Conservation (phyloP, 2,797 vertebrate genomes). For the Ctenosaura bakeri region DNA sequence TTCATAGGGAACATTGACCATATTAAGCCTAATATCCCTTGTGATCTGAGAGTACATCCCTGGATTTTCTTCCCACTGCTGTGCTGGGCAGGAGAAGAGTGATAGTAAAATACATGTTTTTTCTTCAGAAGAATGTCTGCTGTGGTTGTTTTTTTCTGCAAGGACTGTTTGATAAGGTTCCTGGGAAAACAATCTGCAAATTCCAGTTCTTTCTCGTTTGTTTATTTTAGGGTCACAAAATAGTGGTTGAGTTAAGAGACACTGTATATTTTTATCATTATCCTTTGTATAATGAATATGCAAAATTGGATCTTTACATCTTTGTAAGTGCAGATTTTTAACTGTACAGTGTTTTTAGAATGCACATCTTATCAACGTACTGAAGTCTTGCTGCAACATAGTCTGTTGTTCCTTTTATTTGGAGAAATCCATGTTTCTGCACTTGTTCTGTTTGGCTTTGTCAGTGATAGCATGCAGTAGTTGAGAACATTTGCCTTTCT, state of each 20-base stretch:
- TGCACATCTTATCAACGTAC: neutral
- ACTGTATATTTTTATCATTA: neutral
- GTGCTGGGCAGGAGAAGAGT: neutral
- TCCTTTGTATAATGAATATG: neutral
- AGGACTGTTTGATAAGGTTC: neutral
- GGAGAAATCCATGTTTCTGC: neutral
- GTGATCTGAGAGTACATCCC: neutral
- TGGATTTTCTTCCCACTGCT: neutral
- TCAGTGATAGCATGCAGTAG: neutral
- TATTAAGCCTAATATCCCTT: neutral
- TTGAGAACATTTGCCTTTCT: neutral
- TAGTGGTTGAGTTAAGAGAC: neutral
- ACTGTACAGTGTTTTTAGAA: neutral
- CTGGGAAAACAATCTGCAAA: neutral
- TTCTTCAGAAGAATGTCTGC: neutral
- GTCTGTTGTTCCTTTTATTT: neutral
- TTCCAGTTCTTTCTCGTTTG: neutral
- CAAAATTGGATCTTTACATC: neutral
- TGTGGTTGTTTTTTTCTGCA: neutral
- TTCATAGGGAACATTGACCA: neutral
- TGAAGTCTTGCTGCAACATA: neutral
- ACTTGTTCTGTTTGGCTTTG: neutral
- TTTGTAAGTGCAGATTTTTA: neutral
- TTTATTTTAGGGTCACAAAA: neutral
- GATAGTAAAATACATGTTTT: neutral